Base-by-base conservation (phyloP, 2,797 vertebrate genomes). In the Artibeus jamaicensis region DNA sequence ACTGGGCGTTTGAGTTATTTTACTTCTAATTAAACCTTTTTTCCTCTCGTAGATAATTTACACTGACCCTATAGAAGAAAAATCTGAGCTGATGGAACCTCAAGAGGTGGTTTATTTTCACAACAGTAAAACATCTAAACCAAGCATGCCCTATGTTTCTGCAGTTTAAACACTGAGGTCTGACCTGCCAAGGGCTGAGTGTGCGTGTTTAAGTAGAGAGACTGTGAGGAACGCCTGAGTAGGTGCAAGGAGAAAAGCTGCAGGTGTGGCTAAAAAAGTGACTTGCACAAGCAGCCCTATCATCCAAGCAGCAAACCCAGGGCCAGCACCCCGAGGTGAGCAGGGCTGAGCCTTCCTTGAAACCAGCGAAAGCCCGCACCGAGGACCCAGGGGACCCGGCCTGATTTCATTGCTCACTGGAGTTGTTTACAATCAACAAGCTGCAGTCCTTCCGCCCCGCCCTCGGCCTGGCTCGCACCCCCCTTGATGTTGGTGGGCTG, bases 101-200 rank as follows among this genome's bases (percentile, higher is more conserved):
- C 79, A 85, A 91, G 59, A 89, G 79, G 70, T 82, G 95, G 71
- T 95, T 95, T 97, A 94, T 96, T 95, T 96, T 91, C 86, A 5
- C 74, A 89, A 95, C 86, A 95, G 91, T 93, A 59, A 96, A 96
- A 79, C 65, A 87, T 77, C 89, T 93, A 92, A 88, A 94, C 48
- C 95, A 91, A 96, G 92, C n/a, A 81, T 26, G 86, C 74, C 48
- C 57, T 2, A 16, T 9, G 81, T 83, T 71, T 76, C 91, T 93
- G 89, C 0, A 1, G 71, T 3, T 12, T 81, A 81, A 92, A 86
- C 79, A 86, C 1, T 34, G 79, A 53, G 81, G 78, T n/a, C 39
- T 18, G n/a, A 15, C 67, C 89, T 94, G 91, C 84, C 93, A 95
- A 86, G 53, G 94, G 65, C 70, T n/a, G 59, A 91, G 50, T 48